Base-by-base conservation (phyloP, 2,797 vertebrate species). In the Clarias fuscus region DNA sequence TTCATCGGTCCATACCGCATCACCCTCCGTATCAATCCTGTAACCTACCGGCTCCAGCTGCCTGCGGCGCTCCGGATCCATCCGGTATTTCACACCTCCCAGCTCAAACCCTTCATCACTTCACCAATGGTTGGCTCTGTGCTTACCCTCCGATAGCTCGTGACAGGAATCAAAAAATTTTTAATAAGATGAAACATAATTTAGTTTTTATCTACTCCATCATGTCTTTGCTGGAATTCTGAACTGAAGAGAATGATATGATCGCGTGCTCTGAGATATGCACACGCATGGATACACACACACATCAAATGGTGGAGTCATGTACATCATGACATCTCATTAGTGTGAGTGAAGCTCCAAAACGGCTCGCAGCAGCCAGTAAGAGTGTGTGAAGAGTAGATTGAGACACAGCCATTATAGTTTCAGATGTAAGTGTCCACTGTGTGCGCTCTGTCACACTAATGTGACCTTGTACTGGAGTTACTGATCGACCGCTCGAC, bases 391-490 rank as follows among this genome's bases (percentile, higher is more conserved):
- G 15, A 56, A 27, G 48, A 56, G 73, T 30, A 17, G 17, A 30
- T 7, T 20, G 73, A 58, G 48, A 76, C 73, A 76, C 73, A 76
- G 4, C 24, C 15, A 8, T 76, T 18, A 53, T 3, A 11, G 17
- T 78, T 59, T 33, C 53, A 22, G 48, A 20, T 59, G 56, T 53
- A 65, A 30, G 65, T 76, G 71, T 53, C 33, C 40, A 59, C n/a
- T 37, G 2, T 53, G 18, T 4, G 43, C 62, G 43, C 73, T 68
- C 84, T 72, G 68, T n/a, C 68, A 78, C 27, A 59, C 75, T 68
- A 68, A 78, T 27, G 73, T 79, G 84, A 85, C 84, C 84, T 68
- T 56, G 56, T 11, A 70, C 15, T 59, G 33, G 72, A 85, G 40
- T 40, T 10, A 3, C 82, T 61, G 62, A 85, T 85, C 62, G 73